These are phyloP conservation scores for Marcusenius ussheri DNA, from an alignment of 2,113 vertebrate species.

Conservation along the genomic window DNA sequence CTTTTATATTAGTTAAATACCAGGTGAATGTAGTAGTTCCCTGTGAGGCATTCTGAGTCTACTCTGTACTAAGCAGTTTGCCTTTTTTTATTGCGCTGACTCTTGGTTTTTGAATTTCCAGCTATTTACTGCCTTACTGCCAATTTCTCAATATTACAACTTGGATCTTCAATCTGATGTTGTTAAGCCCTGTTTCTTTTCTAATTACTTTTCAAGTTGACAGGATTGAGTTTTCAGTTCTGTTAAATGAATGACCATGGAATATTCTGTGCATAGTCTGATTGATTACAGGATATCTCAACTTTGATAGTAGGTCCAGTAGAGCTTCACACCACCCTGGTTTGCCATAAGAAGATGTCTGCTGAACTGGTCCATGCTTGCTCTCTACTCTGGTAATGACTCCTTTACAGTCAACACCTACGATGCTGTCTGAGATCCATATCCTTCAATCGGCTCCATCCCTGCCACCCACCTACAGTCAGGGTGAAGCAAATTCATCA, in stretches of 20 bases:
- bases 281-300: neutral
- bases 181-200: neutral
- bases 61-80: neutral
- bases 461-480: neutral
- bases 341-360: neutral
- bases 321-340: neutral
- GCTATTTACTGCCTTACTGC: neutral
- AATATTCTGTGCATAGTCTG: neutral
- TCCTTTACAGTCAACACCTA: neutral
- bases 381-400: neutral
- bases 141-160: neutral
- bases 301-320: neutral
- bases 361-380: neutral
- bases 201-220: neutral
- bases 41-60: neutral
- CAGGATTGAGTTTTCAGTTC: neutral
- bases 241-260: neutral
- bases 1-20: neutral
- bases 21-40: neutral
- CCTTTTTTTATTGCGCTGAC: neutral
- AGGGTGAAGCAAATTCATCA: neutral
- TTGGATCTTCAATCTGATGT: neutral
- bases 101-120: neutral
- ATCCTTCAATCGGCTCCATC: neutral
- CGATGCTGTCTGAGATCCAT: neutral